Evolutionary conservation across 1,140 invertebrate species (phyloP), one percentile per base, ranked within the genome.

Genomic region (Drosophila willistoni): DNA sequence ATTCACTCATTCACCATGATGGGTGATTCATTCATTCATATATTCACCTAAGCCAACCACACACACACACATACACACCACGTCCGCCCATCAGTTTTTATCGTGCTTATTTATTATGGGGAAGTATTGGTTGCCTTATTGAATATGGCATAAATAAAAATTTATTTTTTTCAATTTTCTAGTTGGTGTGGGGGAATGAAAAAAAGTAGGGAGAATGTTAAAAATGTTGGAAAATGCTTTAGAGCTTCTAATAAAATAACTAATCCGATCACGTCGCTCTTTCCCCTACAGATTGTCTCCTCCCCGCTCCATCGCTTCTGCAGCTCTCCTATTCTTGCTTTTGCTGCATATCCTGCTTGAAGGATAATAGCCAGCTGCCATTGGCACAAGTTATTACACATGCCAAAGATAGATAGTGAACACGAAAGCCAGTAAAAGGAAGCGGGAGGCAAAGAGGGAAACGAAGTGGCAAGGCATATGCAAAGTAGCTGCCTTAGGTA

Each of bases 191-290:
- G 36, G 12, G 36, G 10, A 66, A 62, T 39, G 9, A 47, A 34
- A 39, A 34, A 39, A 55, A 19, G 59, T 17, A 36, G 39, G 29
- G 56, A 47, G 13, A 64, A 51, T 25, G 41, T 42, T 67, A 80
- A 77, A 72, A 77, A 80, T 56, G 73, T 71, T 51, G 56, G 77
- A 86, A 77, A 81, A 81, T 85, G 61, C 81, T 85, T 72, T 75
- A 86, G 84, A 67, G 83, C 73, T 89, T 89, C 84, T 77, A 80
- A 89, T 89, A 87, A 87, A 87, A 89, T 87, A 83, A 71, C 73
- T 87, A 89, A 87, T 87, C 83, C 86, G 83, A 89, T 87, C 83
- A 87, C 84, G 83, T 87, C 79, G 41, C 70, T 71, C 51, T 44
- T 51, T 42, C 47, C 22, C 39, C 51, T 44, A 63, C 44, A 39